Percentiles rank a stretch among this genome's conserved stretches.
Conservation (phyloP, 1,140 invertebrate species). For the Parasteatoda tepidariorum region DNA sequence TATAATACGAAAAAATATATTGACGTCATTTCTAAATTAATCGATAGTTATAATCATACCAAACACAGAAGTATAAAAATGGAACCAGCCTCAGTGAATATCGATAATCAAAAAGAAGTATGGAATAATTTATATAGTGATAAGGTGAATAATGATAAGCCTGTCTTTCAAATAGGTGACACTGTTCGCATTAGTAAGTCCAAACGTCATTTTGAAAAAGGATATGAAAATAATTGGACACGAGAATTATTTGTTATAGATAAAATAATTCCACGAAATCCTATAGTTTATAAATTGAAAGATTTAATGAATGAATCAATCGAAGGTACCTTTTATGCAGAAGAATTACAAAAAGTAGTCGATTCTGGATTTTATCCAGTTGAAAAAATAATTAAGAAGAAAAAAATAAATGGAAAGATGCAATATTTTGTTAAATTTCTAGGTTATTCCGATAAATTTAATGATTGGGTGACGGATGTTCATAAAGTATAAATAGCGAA, state of each 20-base stretch:
- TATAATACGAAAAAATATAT: too few species aligned
- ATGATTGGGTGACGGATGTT: not conserved
- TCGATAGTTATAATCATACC: too few species aligned
- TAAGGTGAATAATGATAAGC: too few species aligned
- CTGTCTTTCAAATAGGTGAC: too few species aligned
- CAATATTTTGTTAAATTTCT: constrained; percentile 20
- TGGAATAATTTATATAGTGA: too few species aligned
- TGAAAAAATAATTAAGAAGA: constrained; percentile 10
- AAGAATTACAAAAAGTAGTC: not conserved
- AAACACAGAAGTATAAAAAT: too few species aligned
- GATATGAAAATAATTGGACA: not conserved
- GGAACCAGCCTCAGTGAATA: too few species aligned
- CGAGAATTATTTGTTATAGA: not conserved
- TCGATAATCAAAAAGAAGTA: too few species aligned
- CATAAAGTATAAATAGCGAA: not conserved
- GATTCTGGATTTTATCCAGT: not conserved
- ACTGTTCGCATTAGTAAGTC: too few species aligned
- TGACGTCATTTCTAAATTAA: too few species aligned
- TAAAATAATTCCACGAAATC: not conserved
- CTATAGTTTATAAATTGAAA: not conserved
- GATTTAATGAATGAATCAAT: not conserved
- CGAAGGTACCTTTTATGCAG: not conserved
- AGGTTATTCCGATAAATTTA: constrained; percentile 20
- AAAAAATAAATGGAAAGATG: not conserved
- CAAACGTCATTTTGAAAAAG: not conserved